Conservation (phyloP, 1,140 invertebrate species). For the Cyclargus thomasi region DNA sequence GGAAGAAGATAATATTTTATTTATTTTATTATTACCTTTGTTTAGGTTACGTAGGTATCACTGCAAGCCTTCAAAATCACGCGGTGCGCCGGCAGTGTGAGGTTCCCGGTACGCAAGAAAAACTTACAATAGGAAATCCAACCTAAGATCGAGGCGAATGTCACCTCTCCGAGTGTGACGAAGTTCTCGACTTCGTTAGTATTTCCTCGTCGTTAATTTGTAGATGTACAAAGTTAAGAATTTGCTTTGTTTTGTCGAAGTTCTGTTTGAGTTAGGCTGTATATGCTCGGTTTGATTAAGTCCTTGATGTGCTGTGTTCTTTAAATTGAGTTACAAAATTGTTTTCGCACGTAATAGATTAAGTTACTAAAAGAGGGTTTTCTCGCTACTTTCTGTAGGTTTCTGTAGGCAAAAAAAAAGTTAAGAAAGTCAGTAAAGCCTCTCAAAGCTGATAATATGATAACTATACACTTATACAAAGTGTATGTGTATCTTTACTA, state of each 20-base stretch:
- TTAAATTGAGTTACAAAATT: slow-evolving; percentile 1
- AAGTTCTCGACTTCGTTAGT: slow-evolving; percentile 36
- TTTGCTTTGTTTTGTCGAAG: slow-evolving; percentile 32
- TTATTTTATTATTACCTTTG: too few relatives aligned
- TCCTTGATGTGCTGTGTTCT: slow-evolving; percentile 2
- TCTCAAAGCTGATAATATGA: too few relatives aligned
- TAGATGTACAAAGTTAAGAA: slow-evolving; percentile 36
- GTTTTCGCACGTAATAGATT: neutral
- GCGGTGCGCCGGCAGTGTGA: too few relatives aligned
- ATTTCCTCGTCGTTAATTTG: slow-evolving; percentile 41
- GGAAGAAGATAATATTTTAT: too few relatives aligned
- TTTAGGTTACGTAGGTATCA: too few relatives aligned
- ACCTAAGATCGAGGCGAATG: slow-evolving; percentile 32
- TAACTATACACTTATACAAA: too few relatives aligned
- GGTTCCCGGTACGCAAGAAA: too few relatives aligned
- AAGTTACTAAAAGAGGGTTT: neutral
- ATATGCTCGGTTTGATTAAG: slow-evolving; percentile 18
- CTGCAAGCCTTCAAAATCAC: too few relatives aligned
- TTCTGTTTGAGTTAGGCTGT: slow-evolving; percentile 21
- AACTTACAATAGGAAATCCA: slow-evolving; percentile 30
- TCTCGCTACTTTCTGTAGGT: neutral
- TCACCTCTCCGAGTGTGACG: slow-evolving; percentile 5
- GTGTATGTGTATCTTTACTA: too few relatives aligned
- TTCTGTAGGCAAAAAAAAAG: neutral
- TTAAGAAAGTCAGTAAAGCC: too few relatives aligned